These are phyloP conservation scores for Anser cygnoides DNA, from an alignment of 2,113 vertebrate genomes.

Conservation along the genomic window DNA sequence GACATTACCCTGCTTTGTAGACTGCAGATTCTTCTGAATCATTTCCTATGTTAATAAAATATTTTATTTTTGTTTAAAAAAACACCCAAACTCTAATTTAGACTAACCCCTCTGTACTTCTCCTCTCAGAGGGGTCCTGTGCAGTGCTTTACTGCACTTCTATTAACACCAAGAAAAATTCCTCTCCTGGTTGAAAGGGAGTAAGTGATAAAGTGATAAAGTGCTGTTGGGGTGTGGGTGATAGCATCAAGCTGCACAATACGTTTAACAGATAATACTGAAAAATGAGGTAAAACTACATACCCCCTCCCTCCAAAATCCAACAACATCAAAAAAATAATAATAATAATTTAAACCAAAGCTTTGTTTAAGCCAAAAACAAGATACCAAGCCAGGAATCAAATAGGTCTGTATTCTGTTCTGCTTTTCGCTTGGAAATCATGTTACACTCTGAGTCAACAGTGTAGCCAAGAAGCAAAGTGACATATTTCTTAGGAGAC, in stretches of 20 bases:
- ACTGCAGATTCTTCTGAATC: slow-evolving; percentile 4
- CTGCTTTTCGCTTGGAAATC: slow-evolving; percentile 17
- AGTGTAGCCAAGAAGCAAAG: not conserved
- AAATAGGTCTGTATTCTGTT: not conserved
- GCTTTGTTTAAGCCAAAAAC: not conserved
- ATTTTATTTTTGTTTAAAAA: not conserved
- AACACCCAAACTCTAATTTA: not conserved
- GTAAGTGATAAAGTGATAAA: slow-evolving; percentile 49
- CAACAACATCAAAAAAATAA: not conserved
- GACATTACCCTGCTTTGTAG: not conserved
- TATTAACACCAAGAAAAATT: slow-evolving; percentile 57
- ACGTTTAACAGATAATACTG: slow-evolving; percentile 39
- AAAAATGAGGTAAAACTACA: not conserved
- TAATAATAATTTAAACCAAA: slow-evolving; percentile 13
- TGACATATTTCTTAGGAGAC: not conserved
- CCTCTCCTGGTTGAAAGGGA: slow-evolving; percentile 43
- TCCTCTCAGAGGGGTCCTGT: not conserved
- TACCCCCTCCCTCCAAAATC: not conserved
- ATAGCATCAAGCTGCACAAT: slow-evolving; percentile 51
- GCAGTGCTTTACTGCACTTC: slow-evolving; percentile 28
- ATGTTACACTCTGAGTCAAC: not conserved
- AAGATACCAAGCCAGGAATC: not conserved
- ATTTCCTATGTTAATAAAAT: slow-evolving; percentile 31
- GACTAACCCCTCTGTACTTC: not conserved
- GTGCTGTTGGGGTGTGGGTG: slow-evolving; percentile 44